Evolutionary conservation across 2,888 invertebrate species (phyloP).

Genomic region (Augiades crinisus): DNA sequence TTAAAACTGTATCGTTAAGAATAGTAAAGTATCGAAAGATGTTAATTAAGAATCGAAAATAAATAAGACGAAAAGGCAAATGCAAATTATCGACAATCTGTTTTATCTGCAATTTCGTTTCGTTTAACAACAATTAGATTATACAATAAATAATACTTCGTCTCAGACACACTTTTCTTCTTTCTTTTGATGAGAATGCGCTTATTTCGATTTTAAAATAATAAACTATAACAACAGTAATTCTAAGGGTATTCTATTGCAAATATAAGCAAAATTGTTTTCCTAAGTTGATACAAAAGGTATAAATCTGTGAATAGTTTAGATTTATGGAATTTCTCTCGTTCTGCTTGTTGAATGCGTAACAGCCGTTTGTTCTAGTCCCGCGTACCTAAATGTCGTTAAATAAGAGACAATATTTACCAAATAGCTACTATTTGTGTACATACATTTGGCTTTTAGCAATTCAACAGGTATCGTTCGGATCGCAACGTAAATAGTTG

Average conservation of each 20-base stretch:
- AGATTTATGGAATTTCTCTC: not conserved
- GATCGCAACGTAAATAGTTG: conserved; percentile 20
- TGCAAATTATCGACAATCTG: not conserved
- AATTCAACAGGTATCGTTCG: conserved; percentile 19
- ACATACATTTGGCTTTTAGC: not conserved
- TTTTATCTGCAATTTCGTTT: not conserved
- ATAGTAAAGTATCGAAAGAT: not conserved
- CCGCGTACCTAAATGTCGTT: not conserved
- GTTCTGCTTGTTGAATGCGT: not conserved
- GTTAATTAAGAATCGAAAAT: conserved; percentile 5
- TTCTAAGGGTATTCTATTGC: too few relatives aligned
- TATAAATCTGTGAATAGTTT: not conserved
- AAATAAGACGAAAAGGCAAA: not conserved
- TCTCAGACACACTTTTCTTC: too few relatives aligned
- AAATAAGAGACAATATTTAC: not conserved
- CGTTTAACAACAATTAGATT: not conserved
- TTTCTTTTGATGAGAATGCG: too few relatives aligned
- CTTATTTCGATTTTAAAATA: too few relatives aligned
- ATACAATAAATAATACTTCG: too few relatives aligned
- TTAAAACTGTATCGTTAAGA: conserved; percentile 1
- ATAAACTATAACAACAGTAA: too few relatives aligned
- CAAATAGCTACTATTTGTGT: not conserved
- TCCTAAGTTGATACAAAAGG: not conserved
- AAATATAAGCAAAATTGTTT: too few relatives aligned
- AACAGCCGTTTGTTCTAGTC: not conserved